phyloP scores from a whole-genome alignment of 2,888 invertebrate species.

The Drosophila mettleri region DNA sequence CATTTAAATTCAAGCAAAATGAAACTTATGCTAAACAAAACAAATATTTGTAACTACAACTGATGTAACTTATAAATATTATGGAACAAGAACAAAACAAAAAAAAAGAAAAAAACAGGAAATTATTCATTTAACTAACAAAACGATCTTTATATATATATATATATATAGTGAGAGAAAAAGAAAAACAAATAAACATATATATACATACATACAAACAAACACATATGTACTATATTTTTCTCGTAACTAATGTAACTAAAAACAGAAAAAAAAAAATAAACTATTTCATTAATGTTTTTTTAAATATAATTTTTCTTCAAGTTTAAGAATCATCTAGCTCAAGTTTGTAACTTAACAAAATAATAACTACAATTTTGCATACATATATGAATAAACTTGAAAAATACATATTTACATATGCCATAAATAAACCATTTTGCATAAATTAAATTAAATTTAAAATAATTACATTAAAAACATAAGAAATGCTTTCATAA shows the following conservation, averaged over 20 bases:
- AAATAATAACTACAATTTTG: conserved; percentile 48
- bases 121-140: conserved; percentile 57
- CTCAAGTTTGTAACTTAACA: conserved; percentile 54
- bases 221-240: conserved; percentile 71
- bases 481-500: conserved; percentile 6
- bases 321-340: conserved; percentile 41
- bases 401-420: conserved; percentile 35
- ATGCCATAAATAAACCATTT: conserved; percentile 52
- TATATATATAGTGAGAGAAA: conserved; percentile 39
- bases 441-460: conserved; percentile 36
- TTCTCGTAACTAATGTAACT: conserved; percentile 62
- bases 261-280: conserved; percentile 17
- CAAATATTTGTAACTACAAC: conserved; percentile 46
- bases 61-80: conserved; percentile 56
- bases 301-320: conserved; percentile 50
- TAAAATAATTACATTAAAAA: not conserved
- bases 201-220: conserved; percentile 13
- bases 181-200: conserved; percentile 22
- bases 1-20: conserved; percentile 50
- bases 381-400: conserved; percentile 30
- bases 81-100: conserved; percentile 1
- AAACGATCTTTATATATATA: conserved; percentile 41
- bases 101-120: conserved; percentile 10
- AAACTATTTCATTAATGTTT: conserved; percentile 10
- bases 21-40: conserved; percentile 1